Percentiles rank a stretch among this genome's conserved stretches.
These are phyloP conservation scores for Anthoptus insignis DNA, from an alignment of 2,888 invertebrate species.

Conservation along the genomic window DNA sequence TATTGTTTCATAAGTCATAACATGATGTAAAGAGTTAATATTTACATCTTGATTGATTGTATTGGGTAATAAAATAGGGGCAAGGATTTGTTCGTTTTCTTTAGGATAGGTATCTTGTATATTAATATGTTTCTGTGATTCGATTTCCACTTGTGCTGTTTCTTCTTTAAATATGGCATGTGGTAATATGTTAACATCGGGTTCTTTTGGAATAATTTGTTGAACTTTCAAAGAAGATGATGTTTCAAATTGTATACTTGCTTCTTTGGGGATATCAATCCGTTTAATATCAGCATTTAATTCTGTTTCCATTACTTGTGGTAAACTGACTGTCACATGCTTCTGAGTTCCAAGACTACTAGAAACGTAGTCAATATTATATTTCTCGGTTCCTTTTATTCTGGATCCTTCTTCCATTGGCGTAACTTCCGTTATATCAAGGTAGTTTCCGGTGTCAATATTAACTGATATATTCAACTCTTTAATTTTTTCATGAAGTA, in stretches of 20 bases:
- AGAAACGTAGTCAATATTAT: constrained; percentile 25
- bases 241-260: constrained; percentile 57
- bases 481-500: constrained; percentile 47
- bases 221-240: constrained; percentile 63
- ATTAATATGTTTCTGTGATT: constrained; percentile 66
- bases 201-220: constrained; percentile 63
- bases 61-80: constrained; percentile 46
- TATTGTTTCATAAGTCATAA: constrained; percentile 68
- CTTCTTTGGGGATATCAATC: constrained; percentile 47
- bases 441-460: constrained; percentile 59
- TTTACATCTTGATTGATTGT: constrained; percentile 58
- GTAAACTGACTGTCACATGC: constrained; percentile 85
- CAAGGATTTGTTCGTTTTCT: constrained; percentile 65
- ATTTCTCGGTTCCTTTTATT: constrained; percentile 55
- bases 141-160: constrained; percentile 52
- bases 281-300: constrained; percentile 48
- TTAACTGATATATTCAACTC: constrained; percentile 51
- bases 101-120: constrained; percentile 60
- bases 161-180: constrained; percentile 56
- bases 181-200: constrained; percentile 52
- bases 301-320: constrained; percentile 80
- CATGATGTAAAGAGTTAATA: constrained; percentile 60
- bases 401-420: constrained; percentile 61
- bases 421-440: constrained; percentile 56
- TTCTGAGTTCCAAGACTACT: constrained; percentile 67